Percentiles rank a stretch among this genome's conserved stretches.
These are phyloP conservation scores for Apeltes quadracus DNA, from an alignment of 2,113 vertebrate species.

Conservation along the genomic window DNA sequence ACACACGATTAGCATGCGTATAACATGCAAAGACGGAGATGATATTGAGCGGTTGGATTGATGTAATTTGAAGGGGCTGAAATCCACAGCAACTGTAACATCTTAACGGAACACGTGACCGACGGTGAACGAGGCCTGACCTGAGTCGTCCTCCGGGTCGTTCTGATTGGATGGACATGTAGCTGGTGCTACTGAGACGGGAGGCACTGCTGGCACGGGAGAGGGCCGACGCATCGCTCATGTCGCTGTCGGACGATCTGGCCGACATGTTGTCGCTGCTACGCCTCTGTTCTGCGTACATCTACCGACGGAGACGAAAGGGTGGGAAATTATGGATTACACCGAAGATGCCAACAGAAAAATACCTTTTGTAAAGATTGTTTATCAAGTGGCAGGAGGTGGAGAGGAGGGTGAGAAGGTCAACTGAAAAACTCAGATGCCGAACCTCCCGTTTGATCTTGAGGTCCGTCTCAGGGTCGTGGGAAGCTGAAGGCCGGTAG, in stretches of 20 bases:
- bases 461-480: slow-evolving; percentile 90
- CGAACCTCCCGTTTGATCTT: slow-evolving; percentile 83
- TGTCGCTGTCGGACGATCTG: slow-evolving; percentile 96
- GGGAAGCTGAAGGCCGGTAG: slow-evolving; percentile 92
- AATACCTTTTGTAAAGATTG: not conserved
- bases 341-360: not conserved
- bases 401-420: not conserved
- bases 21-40: not conserved
- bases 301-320: slow-evolving; percentile 46
- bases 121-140: slow-evolving; percentile 76
- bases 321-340: not conserved
- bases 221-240: slow-evolving; percentile 94
- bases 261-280: slow-evolving; percentile 97
- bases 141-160: slow-evolving; percentile 91
- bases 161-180: slow-evolving; percentile 98
- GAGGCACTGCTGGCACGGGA: slow-evolving; percentile 98
- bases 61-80: not conserved
- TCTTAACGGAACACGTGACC: not conserved
- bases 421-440: not conserved
- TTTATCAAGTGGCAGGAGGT: not conserved
- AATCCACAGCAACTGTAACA: not conserved
- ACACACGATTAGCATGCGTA: slow-evolving; percentile 56
- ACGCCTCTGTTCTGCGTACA: slow-evolving; percentile 91
- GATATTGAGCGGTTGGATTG: not conserved
- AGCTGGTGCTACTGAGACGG: slow-evolving; percentile 97